phyloP scores from a whole-genome alignment of 2,888 invertebrate species.

The Autographa pulchrina region DNA sequence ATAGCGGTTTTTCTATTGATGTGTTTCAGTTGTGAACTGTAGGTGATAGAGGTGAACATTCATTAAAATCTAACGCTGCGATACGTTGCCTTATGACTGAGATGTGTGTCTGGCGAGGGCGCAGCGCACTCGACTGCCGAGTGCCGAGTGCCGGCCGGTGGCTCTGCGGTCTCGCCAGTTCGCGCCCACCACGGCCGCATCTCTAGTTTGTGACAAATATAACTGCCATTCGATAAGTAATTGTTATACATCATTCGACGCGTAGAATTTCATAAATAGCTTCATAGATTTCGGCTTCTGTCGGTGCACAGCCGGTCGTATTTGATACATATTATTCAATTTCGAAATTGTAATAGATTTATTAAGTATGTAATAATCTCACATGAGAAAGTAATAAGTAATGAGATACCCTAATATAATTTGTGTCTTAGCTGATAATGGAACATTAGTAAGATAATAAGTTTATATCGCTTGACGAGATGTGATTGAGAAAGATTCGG shows the following conservation, averaged over 20 bases:
- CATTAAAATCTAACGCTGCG: conserved; percentile 72
- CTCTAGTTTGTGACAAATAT: conserved; percentile 80
- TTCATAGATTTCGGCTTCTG: conserved; percentile 83
- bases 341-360: conserved; percentile 88
- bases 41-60: conserved; percentile 67
- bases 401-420: conserved; percentile 87
- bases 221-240: conserved; percentile 89
- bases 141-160: too few relatives aligned
- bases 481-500: conserved; percentile 68
- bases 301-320: conserved; percentile 86
- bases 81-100: conserved; percentile 83
- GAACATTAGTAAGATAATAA: conserved; percentile 85
- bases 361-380: conserved; percentile 87
- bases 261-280: conserved; percentile 80
- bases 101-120: conserved; percentile 63
- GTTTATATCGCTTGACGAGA: conserved; percentile 84
- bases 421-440: conserved; percentile 89
- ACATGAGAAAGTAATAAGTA: conserved; percentile 85
- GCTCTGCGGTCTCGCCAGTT: conserved; percentile 23
- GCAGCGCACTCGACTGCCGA: conserved; percentile 26
- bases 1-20: conserved; percentile 69
- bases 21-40: conserved; percentile 56
- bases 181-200: conserved; percentile 60
- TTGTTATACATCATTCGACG: conserved; percentile 81
- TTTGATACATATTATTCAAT: conserved; percentile 88